Base-by-base conservation (phyloP, 1,140 invertebrate species). In the Macrobrachium nipponense region DNA sequence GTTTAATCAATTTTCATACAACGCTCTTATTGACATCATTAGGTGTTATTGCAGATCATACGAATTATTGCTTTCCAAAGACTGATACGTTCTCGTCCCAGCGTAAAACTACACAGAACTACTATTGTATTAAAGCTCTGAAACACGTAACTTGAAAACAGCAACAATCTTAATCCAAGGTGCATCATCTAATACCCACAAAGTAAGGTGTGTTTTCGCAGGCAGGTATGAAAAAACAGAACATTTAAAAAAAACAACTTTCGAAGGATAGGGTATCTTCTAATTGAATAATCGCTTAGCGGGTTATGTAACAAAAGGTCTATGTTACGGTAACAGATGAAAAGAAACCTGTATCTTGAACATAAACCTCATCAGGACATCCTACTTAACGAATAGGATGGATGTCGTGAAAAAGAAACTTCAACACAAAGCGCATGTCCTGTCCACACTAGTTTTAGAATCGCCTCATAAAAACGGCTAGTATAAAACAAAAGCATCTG, bases 401-500 rank as follows among this genome's bases (percentile, higher is more conserved):
- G 51, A 51, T 51, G 51, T 51, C 51, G 3, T 51, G 8, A 51
- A 51, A 51, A 10, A 7, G 8, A 12, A 7, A 51, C 0, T 0
- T 51, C 0, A 51, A 15, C 36, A 70, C 20, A 70, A 36, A 70
- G 20, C 68, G 60, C 62, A n/a, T 80, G 20, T 66, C 14, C 27
- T 17, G 36, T 59, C 20, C 61, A 64, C 44, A 43, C 36, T 60
- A 80, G n/a, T 20, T 62, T 44, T 66, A 44, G n/a, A 64, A 43
- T 43, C 61, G 6, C 64, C 27, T 43, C 64, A 59, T 68, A 58
- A 83, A 76, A 80, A 58, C 20, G 81, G 58, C 36, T 64, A 75
- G 59, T 83, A 83, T 43, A 83, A 75, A 83, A 75, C 51, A 51
- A 83, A 75, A 73, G 17, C 15, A 60, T 78, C 14, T 78, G 15